Evolutionary conservation across 2,888 invertebrate genomes (phyloP), one percentile per base, ranked within the genome.

Genomic region (Oscheius sp.): DNA sequence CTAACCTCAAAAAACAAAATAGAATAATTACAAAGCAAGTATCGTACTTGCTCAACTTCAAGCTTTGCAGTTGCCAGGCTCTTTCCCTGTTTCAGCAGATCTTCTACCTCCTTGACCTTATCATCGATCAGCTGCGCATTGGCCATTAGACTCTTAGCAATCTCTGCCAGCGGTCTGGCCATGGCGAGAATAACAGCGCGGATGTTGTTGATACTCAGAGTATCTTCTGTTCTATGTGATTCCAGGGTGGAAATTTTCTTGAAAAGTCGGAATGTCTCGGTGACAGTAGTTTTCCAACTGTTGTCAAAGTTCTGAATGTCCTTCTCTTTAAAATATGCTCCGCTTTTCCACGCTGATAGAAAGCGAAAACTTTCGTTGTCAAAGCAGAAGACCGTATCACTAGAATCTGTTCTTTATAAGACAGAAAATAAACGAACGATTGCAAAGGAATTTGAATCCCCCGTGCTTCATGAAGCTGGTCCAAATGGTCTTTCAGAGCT

Each of bases 331-430:
- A 66, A 58, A 11, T 48, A 13, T 63, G 72, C 51, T 42, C 73
- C 73, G 3, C 74, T 37, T 29, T 78, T 55, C 13, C 57, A 33
- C 10, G 78, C 79, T 42, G 73, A 74, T 48, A 82, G 66, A 70
- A 75, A 80, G 9, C 80, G 76, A 47, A 82, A 79, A 5, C 75
- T 35, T 62, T 82, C 82, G 59, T 82, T 82, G 71, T 82, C 82
- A 55, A 79, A 71, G 66, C 73, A 82, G 66, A 63, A 82, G 51
- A 77, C 60, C 9, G 74, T 82, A 11, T 75, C 50, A 47, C 60
- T 70, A 50, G n/a, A 50, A 66, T 11, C 4, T 10, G 59, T n/a
- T 53, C 29, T 62, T 63, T 47, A 63, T 21, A 53, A 55, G 13
- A 37, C 33, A 42, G 51, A n/a, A n/a, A n/a, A n/a, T n/a, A n/a